Percentiles rank a stretch among this genome's conserved stretches.
phyloP scores from a whole-genome alignment of 2,888 invertebrate species.

The Campopleginae sp. region DNA sequence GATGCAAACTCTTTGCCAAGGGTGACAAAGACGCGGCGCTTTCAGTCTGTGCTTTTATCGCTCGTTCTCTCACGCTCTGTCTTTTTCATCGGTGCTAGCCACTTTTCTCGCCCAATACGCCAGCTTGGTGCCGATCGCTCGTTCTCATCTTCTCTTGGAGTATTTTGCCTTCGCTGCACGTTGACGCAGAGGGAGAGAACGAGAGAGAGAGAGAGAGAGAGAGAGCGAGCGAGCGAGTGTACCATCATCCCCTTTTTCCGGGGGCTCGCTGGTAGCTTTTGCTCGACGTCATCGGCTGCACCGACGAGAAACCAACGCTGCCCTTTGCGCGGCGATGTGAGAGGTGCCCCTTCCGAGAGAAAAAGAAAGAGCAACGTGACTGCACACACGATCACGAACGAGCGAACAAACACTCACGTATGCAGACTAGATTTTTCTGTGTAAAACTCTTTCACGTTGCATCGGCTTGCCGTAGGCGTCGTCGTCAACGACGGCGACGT shows the following conservation, averaged over 20 bases:
- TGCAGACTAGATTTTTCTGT: conserved; percentile 58
- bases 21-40: conserved; percentile 4
- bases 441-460: conserved; percentile 65
- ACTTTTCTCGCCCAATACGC: conserved; percentile 58
- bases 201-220: neutral
- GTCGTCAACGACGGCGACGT: conserved; percentile 54
- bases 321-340: conserved; percentile 66
- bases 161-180: conserved; percentile 60
- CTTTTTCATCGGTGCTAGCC: conserved; percentile 36
- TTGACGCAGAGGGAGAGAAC: conserved; percentile 16
- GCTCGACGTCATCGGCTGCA: conserved; percentile 65
- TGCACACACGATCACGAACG: conserved; percentile 28
- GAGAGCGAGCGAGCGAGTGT: conserved; percentile 7
- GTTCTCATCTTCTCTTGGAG: conserved; percentile 53
- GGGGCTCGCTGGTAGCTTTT: conserved; percentile 50
- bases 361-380: conserved; percentile 45
- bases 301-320: conserved; percentile 56
- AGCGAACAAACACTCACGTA: conserved; percentile 28
- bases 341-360: conserved; percentile 49
- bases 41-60: conserved; percentile 26
- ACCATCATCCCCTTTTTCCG: conserved; percentile 57
- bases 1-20: neutral
- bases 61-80: conserved; percentile 39
- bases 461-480: conserved; percentile 64
- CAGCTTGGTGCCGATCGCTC: conserved; percentile 45